Evolutionary conservation across 2,888 invertebrate species (phyloP), one percentile per base, ranked within the genome.

Genomic region (Helleia helle): DNA sequence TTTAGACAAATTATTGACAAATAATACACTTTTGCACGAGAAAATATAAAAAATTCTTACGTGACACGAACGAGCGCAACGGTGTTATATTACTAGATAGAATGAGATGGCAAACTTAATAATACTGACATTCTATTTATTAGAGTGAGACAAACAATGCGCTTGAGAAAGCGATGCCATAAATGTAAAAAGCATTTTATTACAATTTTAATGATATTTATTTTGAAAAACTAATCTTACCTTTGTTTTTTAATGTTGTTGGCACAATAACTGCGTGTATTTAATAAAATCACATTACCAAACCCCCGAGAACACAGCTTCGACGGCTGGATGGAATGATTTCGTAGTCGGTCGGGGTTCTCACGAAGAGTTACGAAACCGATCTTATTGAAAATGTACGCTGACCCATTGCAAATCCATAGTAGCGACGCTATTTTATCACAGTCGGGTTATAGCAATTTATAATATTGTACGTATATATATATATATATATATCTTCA

Each of bases 291-390:
- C 77, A 74, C 77, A 72, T 76, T 77, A 70, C 75, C 71, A 80
- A 80, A 75, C 81, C 83, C 80, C 80, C 75, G 72, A 81, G 79
- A 81, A 81, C 74, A 73, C 80, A 73, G 79, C 83, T 80, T 79
- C 83, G 80, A 84, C 81, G 83, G 80, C 83, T 83, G 83, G 83
- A 83, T 84, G 83, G 83, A 84, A 84, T 83, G 80, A 81, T 80
- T 83, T 84, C 74, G 80, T 80, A 83, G 81, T 77, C 80, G 81
- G 81, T 77, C 80, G 81, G 64, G 64, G 63, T 63, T 63, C 63
- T 55, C 83, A 83, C 76, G 76, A 71, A 75, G 73, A 71, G 68
- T 67, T 68, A 58, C 59, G 52, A 64, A 66, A 72, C 55, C 50
- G 57, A 54, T 56, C 66, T 58, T 62, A 70, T 62, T 65, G 49